Evolutionary conservation across 2,888 invertebrate species (phyloP), one percentile per base, ranked within the genome.

Genomic region (Machimus rusticus): DNA sequence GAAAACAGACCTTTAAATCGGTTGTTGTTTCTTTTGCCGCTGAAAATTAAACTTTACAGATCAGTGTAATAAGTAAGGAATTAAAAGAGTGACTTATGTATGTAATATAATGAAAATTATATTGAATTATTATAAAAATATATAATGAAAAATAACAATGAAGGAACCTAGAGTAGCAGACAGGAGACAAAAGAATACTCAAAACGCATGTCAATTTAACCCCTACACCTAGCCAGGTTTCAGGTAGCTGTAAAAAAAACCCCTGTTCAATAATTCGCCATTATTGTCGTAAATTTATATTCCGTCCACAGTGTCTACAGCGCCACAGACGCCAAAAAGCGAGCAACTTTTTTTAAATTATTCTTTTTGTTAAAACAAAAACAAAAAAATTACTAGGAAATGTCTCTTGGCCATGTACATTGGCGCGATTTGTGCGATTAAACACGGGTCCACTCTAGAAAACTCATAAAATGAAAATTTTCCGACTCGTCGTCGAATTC

Each of bases 401-500:
- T 66, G 66, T 66, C 66, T 66, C 78, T 39, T 78, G 78, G 39
- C 78, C 78, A 19, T 66, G 66, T 78, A 78, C 78, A 78, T 19
- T 43, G 39, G 43, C 46, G 43, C 39, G 81, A 51, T 81, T 81
- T 55, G 81, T 51, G 46, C 81, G 81, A 51, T 81, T 81, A 81
- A 81, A 81, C 55, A 81, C 81, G 81, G 81, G 81, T 81, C 81
- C 81, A 81, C 81, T 81, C 31, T 55, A 81, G 81, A 81, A 81
- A 81, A 81, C 46, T 81, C 46, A 55, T 51, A 37, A 78, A 78
- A 78, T 43, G 19, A 78, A 78, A 78, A 43, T 78, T 78, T 78
- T 43, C 39, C 78, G 34, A 19, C 78, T 66, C 23, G 19, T 81
- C 51, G 31, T 81, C 14, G 46, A 19, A 51, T 76, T 76, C 51